Conservation (phyloP, 2,888 invertebrate genomes). For the Smittia sp. region DNA sequence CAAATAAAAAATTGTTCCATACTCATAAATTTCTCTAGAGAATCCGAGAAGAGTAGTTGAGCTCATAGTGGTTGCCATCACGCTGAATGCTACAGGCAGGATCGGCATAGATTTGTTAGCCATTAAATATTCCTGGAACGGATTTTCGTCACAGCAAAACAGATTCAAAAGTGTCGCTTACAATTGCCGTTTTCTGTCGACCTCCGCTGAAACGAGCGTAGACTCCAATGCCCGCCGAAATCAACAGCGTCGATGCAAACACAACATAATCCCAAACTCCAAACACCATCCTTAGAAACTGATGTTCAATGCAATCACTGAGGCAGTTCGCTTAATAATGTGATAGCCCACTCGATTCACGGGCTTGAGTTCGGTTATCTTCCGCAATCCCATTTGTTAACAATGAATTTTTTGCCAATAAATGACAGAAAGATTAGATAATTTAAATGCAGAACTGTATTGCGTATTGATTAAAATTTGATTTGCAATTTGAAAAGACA, state of each 20-base stretch:
- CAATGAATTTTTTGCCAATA: no score
- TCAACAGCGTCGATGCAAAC: constrained; percentile 65
- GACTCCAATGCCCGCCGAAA: constrained; percentile 74
- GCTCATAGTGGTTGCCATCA: constrained; percentile 64
- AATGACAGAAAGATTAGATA: no score
- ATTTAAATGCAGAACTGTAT: no score
- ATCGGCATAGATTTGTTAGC: constrained; percentile 19
- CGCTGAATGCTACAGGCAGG: no score
- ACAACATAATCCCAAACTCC: constrained; percentile 71
- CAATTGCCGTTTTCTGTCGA: not conserved
- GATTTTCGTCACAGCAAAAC: constrained; percentile 79
- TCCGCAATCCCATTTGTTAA: no score
- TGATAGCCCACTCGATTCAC: no score
- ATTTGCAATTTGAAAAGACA: no score
- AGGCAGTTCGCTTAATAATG: no score
- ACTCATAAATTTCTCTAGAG: constrained; percentile 81
- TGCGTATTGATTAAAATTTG: no score
- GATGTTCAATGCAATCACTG: no score
- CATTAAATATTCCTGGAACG: constrained; percentile 59
- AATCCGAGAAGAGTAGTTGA: constrained; percentile 89
- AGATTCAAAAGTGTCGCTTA: not conserved
- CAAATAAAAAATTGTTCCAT: constrained; percentile 74
- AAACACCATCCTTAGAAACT: no score
- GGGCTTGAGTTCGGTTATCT: no score
- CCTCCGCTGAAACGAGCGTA: constrained; percentile 57